A percentile compares a stretch with the other conserved stretches of the same genome.
Evolutionary conservation across 2,888 invertebrate genomes (phyloP).

Genomic region (Falcaria lacertinaria): DNA sequence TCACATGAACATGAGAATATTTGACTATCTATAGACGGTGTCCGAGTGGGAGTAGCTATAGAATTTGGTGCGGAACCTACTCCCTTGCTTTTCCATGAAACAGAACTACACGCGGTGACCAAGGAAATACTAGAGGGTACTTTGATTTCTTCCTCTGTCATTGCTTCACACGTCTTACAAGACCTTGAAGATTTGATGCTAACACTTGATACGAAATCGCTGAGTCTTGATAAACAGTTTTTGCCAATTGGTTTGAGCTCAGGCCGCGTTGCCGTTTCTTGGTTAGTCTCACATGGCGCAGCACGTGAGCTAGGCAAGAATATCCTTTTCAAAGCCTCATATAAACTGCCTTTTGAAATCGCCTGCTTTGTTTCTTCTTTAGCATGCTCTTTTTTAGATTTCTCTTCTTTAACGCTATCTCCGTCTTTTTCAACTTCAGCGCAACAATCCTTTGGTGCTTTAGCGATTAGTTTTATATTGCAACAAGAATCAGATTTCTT

Average conservation of each 20-base stretch:
- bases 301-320: constrained; percentile 5
- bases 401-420: background rate
- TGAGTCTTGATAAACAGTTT: constrained; percentile 7
- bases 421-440: background rate
- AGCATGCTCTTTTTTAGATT: too few relatives aligned
- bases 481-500: constrained; percentile 6
- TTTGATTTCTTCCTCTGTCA: background rate
- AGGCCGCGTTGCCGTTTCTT: constrained; percentile 1
- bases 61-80: constrained; percentile 3
- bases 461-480: constrained; percentile 9
- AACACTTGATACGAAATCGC: background rate
- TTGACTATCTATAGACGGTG: constrained; percentile 2
- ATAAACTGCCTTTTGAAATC: constrained; percentile 3
- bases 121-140: constrained; percentile 5
- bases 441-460: constrained; percentile 3
- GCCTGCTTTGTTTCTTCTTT: constrained; percentile 3
- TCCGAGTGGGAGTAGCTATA: background rate
- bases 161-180: constrained; percentile 8
- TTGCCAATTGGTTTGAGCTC: constrained; percentile 6
- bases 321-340: constrained; percentile 12
- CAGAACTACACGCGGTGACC: background rate
- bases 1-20: constrained; percentile 3
- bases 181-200: constrained; percentile 1
- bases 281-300: background rate
- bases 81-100: constrained; percentile 7